Conservation (phyloP, 2,888 invertebrate genomes). For the Athetis lepigone region DNA sequence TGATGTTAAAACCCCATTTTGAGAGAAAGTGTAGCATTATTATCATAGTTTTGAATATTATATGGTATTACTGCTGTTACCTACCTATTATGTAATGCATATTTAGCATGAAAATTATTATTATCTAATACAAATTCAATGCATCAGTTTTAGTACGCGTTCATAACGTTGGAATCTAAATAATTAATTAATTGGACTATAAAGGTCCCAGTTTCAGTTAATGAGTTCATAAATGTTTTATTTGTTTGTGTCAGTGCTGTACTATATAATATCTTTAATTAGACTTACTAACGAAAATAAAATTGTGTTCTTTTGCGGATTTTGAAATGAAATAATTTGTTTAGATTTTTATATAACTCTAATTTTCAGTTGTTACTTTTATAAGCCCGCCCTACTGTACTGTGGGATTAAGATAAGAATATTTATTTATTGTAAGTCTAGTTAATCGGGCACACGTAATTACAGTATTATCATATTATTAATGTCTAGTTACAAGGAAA, state of each 20-base stretch:
- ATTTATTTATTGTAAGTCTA: background rate
- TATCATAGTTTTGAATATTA: conserved; percentile 23
- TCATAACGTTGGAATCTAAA: conserved; percentile 18
- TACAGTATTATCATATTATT: background rate
- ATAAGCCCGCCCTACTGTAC: background rate
- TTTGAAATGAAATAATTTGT: too few relatives aligned
- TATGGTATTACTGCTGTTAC: background rate
- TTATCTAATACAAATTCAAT: conserved; percentile 38
- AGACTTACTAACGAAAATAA: too few relatives aligned
- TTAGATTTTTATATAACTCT: too few relatives aligned
- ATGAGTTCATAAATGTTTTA: conserved; percentile 1
- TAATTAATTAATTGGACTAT: conserved; percentile 22
- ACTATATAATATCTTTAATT: background rate
- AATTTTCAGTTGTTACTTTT: too few relatives aligned
- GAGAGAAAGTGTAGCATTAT: conserved; percentile 34
- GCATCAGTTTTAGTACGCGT: conserved; percentile 17
- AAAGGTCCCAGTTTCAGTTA: conserved; percentile 32
- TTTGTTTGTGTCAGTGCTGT: too few relatives aligned
- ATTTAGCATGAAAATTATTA: conserved; percentile 20
- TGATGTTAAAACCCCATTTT: conserved; percentile 13
- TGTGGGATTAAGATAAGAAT: background rate
- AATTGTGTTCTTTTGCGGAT: too few relatives aligned
- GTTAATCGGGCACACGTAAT: background rate
- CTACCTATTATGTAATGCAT: conserved; percentile 7
- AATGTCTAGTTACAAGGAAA: conserved; percentile 1